A percentile compares a stretch with the other conserved stretches of the same genome.
Evolutionary conservation across 2,888 invertebrate genomes (phyloP).

Genomic region (Pandemis heparana): DNA sequence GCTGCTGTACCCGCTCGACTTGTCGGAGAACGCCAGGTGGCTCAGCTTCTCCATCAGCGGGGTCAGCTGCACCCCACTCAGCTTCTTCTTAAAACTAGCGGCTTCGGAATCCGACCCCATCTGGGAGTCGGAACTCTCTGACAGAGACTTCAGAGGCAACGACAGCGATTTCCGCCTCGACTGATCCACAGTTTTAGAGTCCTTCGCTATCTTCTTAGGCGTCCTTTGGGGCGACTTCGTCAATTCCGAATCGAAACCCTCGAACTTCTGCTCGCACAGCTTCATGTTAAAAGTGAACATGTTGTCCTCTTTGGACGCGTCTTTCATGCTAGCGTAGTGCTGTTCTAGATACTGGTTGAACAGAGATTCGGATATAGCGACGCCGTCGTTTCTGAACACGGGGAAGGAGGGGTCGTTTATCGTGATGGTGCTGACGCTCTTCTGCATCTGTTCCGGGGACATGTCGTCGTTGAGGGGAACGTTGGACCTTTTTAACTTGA

Average conservation of each 20-base stretch:
- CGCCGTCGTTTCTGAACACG: conserved; percentile 90
- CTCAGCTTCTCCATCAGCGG: conserved; percentile 94
- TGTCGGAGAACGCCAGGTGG: conserved; percentile 89
- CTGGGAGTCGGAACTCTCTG: conserved; percentile 73
- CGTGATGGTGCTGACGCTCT: conserved; percentile 86
- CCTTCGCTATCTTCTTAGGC: conserved; percentile 74
- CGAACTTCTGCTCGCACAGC: conserved; percentile 73
- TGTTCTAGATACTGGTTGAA: conserved; percentile 89
- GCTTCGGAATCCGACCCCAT: conserved; percentile 67
- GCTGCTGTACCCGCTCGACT: conserved; percentile 89
- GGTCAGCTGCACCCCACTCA: conserved; percentile 90
- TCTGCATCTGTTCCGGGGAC: conserved; percentile 64
- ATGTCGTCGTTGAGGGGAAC: conserved; percentile 61
- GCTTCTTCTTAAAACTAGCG: conserved; percentile 79
- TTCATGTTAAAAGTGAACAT: conserved; percentile 76
- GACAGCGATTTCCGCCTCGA: conserved; percentile 86
- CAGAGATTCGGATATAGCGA: conserved; percentile 89
- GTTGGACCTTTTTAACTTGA: conserved; percentile 72
- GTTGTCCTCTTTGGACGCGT: conserved; percentile 75
- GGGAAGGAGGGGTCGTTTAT: conserved; percentile 93
- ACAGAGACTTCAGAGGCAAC: conserved; percentile 89
- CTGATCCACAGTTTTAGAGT: conserved; percentile 71
- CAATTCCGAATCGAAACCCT: conserved; percentile 81
- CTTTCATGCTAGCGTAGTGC: conserved; percentile 86
- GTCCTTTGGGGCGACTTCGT: conserved; percentile 75